Conservation (phyloP, 1,140 invertebrate genomes). For the Drosophila arawakana region DNA sequence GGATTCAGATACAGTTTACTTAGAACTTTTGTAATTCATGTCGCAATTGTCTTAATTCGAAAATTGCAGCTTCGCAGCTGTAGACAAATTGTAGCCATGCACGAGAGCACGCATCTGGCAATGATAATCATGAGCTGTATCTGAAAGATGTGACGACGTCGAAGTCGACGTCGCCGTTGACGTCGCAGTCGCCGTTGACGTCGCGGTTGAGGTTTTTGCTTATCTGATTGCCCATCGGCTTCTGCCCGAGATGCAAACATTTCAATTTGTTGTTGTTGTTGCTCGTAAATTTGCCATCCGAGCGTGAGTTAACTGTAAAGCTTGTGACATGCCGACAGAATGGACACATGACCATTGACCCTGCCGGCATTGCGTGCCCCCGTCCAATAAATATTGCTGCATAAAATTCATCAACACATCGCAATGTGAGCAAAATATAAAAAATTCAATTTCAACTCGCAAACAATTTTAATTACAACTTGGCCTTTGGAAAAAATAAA, state of each 20-base stretch:
- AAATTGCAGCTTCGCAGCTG: slow-evolving; percentile 70
- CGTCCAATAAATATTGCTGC: slow-evolving; percentile 32
- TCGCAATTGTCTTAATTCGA: slow-evolving; percentile 80
- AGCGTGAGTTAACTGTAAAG: slow-evolving; percentile 14
- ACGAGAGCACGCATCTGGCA: slow-evolving; percentile 66
- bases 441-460: slow-evolving; percentile 22
- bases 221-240: slow-evolving; percentile 35
- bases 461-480: slow-evolving; percentile 40
- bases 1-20: slow-evolving; percentile 27
- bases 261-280: not conserved
- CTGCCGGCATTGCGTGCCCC: slow-evolving; percentile 46
- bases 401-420: slow-evolving; percentile 27
- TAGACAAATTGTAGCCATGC: slow-evolving; percentile 72
- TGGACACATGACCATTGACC: slow-evolving; percentile 68
- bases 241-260: not conserved
- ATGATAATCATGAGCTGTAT: slow-evolving; percentile 58
- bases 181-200: not conserved
- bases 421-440: not conserved
- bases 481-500: slow-evolving; percentile 25
- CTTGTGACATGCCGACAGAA: slow-evolving; percentile 43
- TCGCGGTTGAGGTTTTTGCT: slow-evolving; percentile 4
- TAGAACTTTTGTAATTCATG: slow-evolving; percentile 56
- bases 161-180: not conserved
- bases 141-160: slow-evolving; percentile 16
- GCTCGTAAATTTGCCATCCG: slow-evolving; percentile 26